Evolutionary conservation across 2,797 vertebrate species (phyloP).

Genomic region (Macroramphosus scolopax): DNA sequence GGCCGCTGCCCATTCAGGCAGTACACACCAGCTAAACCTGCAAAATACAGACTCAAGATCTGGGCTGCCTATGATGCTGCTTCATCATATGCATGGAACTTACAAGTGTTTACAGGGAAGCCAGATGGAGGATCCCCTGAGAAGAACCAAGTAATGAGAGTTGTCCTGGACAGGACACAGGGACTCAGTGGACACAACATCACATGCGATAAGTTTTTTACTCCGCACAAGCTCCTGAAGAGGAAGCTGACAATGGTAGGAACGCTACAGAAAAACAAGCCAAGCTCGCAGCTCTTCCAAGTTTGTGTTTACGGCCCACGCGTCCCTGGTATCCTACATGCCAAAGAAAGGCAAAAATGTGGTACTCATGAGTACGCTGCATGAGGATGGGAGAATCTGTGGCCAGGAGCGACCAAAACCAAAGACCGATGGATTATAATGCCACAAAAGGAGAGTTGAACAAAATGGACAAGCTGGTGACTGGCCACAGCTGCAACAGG

Average conservation of each 20-base stretch:
- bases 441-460: no score
- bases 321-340: conserved; percentile 7
- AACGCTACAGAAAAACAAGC: conserved; percentile 5
- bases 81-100: not conserved
- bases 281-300: conserved; percentile 15
- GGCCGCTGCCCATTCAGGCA: no score
- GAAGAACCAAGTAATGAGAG: conserved; percentile 8
- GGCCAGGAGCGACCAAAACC: no score
- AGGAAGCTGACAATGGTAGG: conserved; percentile 14
- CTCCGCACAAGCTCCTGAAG: conserved; percentile 17
- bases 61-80: not conserved
- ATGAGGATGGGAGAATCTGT: no score
- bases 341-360: conserved; percentile 25
- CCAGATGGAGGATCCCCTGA: conserved; percentile 3
- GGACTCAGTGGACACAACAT: conserved; percentile 9
- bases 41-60: not conserved
- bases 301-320: conserved; percentile 15
- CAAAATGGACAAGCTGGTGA: no score
- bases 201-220: conserved; percentile 8
- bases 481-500: no score
- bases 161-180: conserved; percentile 2
- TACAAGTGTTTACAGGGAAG: conserved; percentile 6
- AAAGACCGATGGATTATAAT: no score
- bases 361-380: no score
- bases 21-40: not conserved